These are phyloP conservation scores for Habrosyne pyritoides DNA, from an alignment of 2,888 invertebrate genomes.

Conservation along the genomic window DNA sequence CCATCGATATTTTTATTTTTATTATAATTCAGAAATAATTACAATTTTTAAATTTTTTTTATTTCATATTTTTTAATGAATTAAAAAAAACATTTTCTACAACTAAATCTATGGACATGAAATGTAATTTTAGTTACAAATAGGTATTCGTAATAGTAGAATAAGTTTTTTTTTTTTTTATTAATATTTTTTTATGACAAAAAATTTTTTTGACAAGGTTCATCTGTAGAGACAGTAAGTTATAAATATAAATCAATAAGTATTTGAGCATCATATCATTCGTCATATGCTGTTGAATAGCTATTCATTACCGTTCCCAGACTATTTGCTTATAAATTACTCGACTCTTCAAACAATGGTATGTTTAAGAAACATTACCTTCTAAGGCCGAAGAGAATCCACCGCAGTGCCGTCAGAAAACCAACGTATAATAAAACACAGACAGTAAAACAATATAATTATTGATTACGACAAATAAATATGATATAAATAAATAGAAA, in stretches of 20 bases:
- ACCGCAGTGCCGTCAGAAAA: not conserved
- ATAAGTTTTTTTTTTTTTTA: too few species aligned
- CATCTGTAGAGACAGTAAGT: too few species aligned
- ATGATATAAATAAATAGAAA: slow-evolving; percentile 1
- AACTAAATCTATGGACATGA: too few species aligned
- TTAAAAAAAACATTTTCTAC: too few species aligned
- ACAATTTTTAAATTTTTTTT: too few species aligned
- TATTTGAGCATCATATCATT: too few species aligned
- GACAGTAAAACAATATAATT: slow-evolving; percentile 1
- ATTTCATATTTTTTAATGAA: too few species aligned
- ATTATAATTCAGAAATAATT: not conserved
- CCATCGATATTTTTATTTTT: not conserved
- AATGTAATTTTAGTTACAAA: too few species aligned
- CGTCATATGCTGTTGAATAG: not conserved
- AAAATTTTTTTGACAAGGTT: too few species aligned
- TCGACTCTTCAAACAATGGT: not conserved
- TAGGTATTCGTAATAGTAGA: too few species aligned
- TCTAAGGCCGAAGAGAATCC: not conserved
- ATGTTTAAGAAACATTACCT: not conserved
- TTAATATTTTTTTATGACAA: too few species aligned
- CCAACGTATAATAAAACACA: not conserved
- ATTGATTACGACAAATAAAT: not conserved
- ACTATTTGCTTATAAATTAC: not conserved
- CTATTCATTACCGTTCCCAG: not conserved
- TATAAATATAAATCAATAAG: too few species aligned